Evolutionary conservation across 2,113 vertebrate species (phyloP).

Genomic region (Tamias sibiricus): DNA sequence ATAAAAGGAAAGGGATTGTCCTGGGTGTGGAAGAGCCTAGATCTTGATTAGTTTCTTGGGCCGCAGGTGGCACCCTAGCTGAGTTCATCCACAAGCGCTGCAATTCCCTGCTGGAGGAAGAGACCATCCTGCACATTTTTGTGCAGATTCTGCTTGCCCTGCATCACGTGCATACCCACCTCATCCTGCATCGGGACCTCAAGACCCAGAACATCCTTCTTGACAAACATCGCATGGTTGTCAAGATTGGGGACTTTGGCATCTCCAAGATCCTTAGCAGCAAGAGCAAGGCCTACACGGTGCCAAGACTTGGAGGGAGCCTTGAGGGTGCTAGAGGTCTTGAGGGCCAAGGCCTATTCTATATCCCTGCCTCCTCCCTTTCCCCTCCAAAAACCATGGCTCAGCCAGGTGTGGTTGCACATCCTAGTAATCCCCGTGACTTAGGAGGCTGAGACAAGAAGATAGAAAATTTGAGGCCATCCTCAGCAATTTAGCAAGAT

Average conservation of each 20-base stretch:
- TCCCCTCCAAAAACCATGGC: not conserved
- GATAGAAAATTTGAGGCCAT: too few relatives aligned
- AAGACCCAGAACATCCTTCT: conserved; percentile 99
- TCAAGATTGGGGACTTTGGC: conserved; percentile 98
- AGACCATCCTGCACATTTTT: conserved; percentile 98
- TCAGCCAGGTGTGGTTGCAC: too few relatives aligned
- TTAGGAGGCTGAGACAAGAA: too few relatives aligned
- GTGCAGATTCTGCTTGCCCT: conserved; percentile 97
- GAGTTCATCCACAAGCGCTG: conserved; percentile 99
- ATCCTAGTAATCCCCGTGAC: too few relatives aligned
- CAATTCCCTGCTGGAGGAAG: conserved; percentile 97
- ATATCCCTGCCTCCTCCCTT: not conserved
- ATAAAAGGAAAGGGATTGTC: not conserved
- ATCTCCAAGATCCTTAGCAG: conserved; percentile 99
- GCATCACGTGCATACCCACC: conserved; percentile 97
- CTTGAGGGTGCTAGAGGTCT: conserved; percentile 32
- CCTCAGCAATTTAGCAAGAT: too few relatives aligned
- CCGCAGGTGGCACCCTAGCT: conserved; percentile 94
- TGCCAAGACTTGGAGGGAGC: not conserved
- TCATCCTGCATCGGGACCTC: conserved; percentile 97
- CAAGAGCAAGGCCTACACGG: conserved; percentile 99
- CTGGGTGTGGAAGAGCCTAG: not conserved
- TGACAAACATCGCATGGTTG: conserved; percentile 97
- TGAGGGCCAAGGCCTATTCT: not conserved
- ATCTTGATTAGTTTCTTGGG: conserved; percentile 32